Conservation (phyloP, 1,140 invertebrate genomes). For the Psilanteris sp. region DNA sequence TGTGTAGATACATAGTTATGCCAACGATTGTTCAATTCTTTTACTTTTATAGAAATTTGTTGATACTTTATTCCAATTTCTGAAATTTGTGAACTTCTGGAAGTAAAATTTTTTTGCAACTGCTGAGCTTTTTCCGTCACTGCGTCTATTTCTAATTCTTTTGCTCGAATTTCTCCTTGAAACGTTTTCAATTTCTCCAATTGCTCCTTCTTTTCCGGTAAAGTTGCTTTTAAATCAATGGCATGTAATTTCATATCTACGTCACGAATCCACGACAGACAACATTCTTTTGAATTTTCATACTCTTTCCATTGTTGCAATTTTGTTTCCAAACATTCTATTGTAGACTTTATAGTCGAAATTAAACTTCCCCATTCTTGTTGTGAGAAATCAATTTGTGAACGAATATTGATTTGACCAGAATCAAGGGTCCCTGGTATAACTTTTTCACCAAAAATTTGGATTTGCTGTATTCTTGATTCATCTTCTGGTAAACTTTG, state of each 20-base stretch:
- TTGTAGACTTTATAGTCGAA: slow-evolving; percentile 87
- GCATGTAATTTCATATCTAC: slow-evolving; percentile 93
- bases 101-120: slow-evolving; percentile 85
- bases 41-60: slow-evolving; percentile 92
- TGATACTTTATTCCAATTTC: slow-evolving; percentile 95
- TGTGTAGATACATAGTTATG: slow-evolving; percentile 94
- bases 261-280: slow-evolving; percentile 92
- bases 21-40: slow-evolving; percentile 94
- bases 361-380: slow-evolving; percentile 94
- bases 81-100: slow-evolving; percentile 88
- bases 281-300: slow-evolving; percentile 91
- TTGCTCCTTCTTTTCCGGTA: slow-evolving; percentile 91
- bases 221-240: slow-evolving; percentile 91
- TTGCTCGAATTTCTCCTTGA: slow-evolving; percentile 93
- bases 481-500: slow-evolving; percentile 91
- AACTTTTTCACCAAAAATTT: slow-evolving; percentile 91
- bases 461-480: slow-evolving; percentile 88
- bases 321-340: slow-evolving; percentile 88
- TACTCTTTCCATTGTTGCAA: slow-evolving; percentile 95
- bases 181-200: slow-evolving; percentile 88
- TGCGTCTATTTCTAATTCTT: slow-evolving; percentile 95
- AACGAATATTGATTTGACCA: slow-evolving; percentile 91
- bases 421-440: slow-evolving; percentile 91
- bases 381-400: slow-evolving; percentile 91
- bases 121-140: slow-evolving; percentile 94